Evolutionary conservation across 1,140 invertebrate species (phyloP).

Genomic region (Heliconius hewitsoni): DNA sequence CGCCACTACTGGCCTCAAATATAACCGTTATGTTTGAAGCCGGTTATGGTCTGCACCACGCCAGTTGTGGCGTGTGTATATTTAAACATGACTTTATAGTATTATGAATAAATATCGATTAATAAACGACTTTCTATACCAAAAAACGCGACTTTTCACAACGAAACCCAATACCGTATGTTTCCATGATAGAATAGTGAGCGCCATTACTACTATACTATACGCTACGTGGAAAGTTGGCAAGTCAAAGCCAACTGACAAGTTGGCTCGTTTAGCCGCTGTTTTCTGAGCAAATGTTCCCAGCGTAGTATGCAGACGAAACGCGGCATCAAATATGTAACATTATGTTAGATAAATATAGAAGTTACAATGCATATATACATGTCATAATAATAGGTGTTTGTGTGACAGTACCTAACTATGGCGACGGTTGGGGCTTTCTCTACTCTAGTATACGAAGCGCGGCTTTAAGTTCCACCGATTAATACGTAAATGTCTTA

Average conservation of each 20-base stretch:
- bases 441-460: too few relatives aligned
- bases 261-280: conserved; percentile 39
- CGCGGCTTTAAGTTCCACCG: too few relatives aligned
- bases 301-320: neutral
- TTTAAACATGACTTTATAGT: too few relatives aligned
- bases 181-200: conserved; percentile 40
- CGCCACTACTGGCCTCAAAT: too few relatives aligned
- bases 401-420: too few relatives aligned
- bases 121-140: neutral
- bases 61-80: too few relatives aligned
- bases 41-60: too few relatives aligned
- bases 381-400: neutral
- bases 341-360: conserved; percentile 7
- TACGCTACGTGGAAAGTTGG: conserved; percentile 40
- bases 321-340: neutral
- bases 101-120: too few relatives aligned
- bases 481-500: too few relatives aligned
- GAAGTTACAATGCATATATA: neutral
- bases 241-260: conserved; percentile 45
- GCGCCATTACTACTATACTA: conserved; percentile 31
- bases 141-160: neutral
- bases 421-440: too few relatives aligned
- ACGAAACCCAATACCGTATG: conserved; percentile 4
- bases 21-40: too few relatives aligned
- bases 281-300: conserved; percentile 28